Evolutionary conservation across 2,113 vertebrate species (phyloP).

Genomic region (Microcebus tavaratra): DNA sequence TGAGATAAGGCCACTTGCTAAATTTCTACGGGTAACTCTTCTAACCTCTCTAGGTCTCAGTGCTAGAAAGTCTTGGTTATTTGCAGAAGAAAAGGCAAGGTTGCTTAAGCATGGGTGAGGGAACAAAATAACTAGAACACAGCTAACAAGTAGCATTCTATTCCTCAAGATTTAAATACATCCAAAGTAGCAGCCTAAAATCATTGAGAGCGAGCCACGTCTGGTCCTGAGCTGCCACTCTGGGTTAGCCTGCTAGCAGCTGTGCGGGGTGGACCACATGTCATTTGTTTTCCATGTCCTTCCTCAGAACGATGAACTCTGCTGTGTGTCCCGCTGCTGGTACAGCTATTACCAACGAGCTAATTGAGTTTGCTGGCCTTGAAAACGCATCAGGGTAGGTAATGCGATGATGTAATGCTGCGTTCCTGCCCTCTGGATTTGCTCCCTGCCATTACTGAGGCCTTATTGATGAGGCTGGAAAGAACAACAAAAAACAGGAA

Average conservation of each 20-base stretch:
- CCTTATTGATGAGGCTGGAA: constrained; percentile 49
- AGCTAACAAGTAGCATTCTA: not conserved
- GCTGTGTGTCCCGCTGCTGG: not conserved
- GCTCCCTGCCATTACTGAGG: not conserved
- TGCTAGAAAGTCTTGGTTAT: not conserved
- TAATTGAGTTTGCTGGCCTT: constrained; percentile 71
- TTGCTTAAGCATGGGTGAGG: not conserved
- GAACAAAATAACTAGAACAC: not conserved
- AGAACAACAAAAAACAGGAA: not conserved
- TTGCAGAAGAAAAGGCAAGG: not conserved
- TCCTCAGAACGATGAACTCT: not conserved
- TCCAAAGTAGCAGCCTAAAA: not conserved
- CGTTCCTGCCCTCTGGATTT: constrained; percentile 30
- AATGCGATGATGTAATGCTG: constrained; percentile 62
- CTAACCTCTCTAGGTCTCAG: not conserved
- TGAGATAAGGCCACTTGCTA: not conserved
- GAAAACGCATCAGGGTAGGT: constrained; percentile 57
- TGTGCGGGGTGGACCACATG: not conserved
- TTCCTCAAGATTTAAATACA: not conserved
- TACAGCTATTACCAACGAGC: constrained; percentile 29
- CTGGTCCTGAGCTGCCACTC: rapidly evolving
- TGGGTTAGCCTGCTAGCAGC: rapidly evolving
- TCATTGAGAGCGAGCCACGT: rapidly evolving
- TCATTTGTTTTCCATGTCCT: not conserved
- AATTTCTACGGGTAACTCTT: not conserved